Percentiles rank a stretch among this genome's conserved stretches.
phyloP scores from a whole-genome alignment of 2,797 vertebrate species.

The Pogoniulus pusillus region DNA sequence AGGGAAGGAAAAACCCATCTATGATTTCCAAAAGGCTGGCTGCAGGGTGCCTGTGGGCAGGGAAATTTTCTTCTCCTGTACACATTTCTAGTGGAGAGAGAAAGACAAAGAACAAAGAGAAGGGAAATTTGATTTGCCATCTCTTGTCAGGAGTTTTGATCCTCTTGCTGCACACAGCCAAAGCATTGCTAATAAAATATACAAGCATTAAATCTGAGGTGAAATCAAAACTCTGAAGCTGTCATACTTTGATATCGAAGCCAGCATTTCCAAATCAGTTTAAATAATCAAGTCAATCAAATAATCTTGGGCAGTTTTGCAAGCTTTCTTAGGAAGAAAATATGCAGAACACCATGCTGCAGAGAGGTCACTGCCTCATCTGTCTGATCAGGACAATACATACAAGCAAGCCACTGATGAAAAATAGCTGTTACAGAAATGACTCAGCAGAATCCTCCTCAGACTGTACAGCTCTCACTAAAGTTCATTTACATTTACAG shows the following conservation, averaged over 20 bases:
- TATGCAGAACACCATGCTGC: neutral
- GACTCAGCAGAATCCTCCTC: slow-evolving; percentile 31
- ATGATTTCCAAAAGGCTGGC: slow-evolving; percentile 84
- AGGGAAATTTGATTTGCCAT: neutral
- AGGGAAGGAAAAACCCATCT: neutral
- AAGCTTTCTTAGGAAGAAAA: neutral
- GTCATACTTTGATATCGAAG: neutral
- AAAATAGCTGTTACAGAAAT: neutral
- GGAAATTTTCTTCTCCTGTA: slow-evolving; percentile 82
- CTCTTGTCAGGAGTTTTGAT: neutral
- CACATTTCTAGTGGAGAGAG: slow-evolving; percentile 76
- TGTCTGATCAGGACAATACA: neutral
- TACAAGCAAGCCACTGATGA: neutral
- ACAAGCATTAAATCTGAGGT: neutral
- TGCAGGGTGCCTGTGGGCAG: slow-evolving; percentile 85
- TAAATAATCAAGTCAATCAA: neutral
- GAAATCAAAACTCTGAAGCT: neutral
- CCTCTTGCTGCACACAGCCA: neutral
- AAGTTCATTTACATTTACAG: neutral
- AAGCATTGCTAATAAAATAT: neutral
- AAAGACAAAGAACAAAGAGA: slow-evolving; percentile 21
- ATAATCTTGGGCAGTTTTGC: neutral
- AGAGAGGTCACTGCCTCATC: neutral
- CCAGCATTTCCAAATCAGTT: neutral
- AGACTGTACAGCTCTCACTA: neutral